phyloP scores from a whole-genome alignment of 2,888 invertebrate species.

The Lepidocyrtinus sp. region DNA sequence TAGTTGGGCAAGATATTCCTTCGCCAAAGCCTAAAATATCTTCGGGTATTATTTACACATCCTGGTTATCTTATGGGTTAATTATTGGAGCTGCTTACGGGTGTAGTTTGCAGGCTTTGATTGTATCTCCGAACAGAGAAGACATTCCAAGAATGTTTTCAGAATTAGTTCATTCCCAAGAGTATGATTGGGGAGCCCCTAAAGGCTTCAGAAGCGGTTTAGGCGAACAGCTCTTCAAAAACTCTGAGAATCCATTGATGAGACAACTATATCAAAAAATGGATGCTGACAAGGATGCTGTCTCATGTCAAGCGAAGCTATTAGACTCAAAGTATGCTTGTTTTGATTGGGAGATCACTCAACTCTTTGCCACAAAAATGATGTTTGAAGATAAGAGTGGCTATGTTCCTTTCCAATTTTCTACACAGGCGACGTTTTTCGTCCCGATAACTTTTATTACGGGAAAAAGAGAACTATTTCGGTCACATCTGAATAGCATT shows the following conservation, averaged over 20 bases:
- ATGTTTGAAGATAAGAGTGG: conserved; percentile 36
- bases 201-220: conserved; percentile 33
- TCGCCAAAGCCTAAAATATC: conserved; percentile 14
- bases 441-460: conserved; percentile 27
- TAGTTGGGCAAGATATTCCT: conserved; percentile 20
- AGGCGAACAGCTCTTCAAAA: conserved; percentile 41
- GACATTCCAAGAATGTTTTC: conserved; percentile 33
- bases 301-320: conserved; percentile 17
- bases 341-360: conserved; percentile 40
- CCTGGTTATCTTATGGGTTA: conserved; percentile 27
- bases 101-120: conserved; percentile 22
- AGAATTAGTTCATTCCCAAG: conserved; percentile 7
- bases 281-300: conserved; percentile 31
- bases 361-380: conserved; percentile 19
- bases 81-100: conserved; percentile 22
- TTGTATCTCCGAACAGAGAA: conserved; percentile 31
- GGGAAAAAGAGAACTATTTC: conserved; percentile 2
- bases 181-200: conserved; percentile 41
- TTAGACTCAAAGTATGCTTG: conserved; percentile 30
- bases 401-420: conserved; percentile 26
- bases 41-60: not conserved
- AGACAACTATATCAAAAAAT: conserved; percentile 26
- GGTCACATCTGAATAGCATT: not conserved
- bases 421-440: conserved; percentile 25
- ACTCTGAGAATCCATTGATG: conserved; percentile 37